Base-by-base conservation (phyloP, 2,888 invertebrate species). In the Protophormia terraenovae region DNA sequence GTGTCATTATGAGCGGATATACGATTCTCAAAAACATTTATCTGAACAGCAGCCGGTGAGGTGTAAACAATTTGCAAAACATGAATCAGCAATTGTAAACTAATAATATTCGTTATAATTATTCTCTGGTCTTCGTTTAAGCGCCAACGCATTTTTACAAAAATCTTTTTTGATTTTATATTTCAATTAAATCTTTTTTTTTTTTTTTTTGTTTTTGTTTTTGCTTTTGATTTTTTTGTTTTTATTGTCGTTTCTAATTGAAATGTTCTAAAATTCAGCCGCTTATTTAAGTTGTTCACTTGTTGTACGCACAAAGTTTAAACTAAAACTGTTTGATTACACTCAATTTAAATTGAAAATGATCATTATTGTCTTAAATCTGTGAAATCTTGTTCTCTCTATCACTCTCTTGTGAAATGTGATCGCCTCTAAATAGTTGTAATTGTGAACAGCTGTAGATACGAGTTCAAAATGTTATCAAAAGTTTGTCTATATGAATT, bases 1-100 rank as follows among this genome's bases (percentile, higher is more conserved):
- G 89, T 88, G 35, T 91, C 89, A 45, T 90, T 90, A 73, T 89
- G 81, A 69, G 89, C 83, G 8, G 90, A 88, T 35, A 91, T 90
- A 29, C 87, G 88, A 76, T 89, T 88, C 82, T 89, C 89, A 35
- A 90, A 87, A 29, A 89, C 84, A 64, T 89, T 88, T 50, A 86
- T 55, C 2, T 81, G 83, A 58, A 90, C 88, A 10, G 79, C 41
- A 19, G 80, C 75, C 58, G 80, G 78, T 66, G 58, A 69, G 45
- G 69, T 32, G 24, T 71, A 75, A 75, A 78, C 78, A 78, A 78
- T 55, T 71, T 86, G 81, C 14, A 67, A 12, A 16, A 35, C 55
- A 67, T 62, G 67, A 53, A 73, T 66, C 41, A 79, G 16, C 47
- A 76, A 41, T 14, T 67, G 29, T 22, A 66, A 60, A 12, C 32